Percentiles rank a stretch among this genome's conserved stretches.
Conservation (phyloP, 2,113 vertebrate genomes). For the Embiotoca jacksoni region DNA sequence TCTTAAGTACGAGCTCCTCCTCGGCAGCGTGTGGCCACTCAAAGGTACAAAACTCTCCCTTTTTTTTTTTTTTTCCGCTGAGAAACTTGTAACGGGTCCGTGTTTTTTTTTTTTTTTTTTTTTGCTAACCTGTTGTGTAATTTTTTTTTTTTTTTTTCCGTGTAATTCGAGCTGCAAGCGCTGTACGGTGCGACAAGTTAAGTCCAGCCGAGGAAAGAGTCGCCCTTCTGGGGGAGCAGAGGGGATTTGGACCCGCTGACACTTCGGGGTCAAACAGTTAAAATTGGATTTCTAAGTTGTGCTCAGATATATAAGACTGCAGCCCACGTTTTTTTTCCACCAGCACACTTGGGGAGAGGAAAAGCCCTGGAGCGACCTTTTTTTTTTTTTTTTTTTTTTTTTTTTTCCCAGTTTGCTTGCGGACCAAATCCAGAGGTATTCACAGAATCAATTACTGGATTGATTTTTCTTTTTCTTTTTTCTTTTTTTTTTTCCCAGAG, state of each 20-base stretch:
- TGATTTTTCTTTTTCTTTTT: slow-evolving; percentile 57
- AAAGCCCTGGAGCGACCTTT: slow-evolving; percentile 1
- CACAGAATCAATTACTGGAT: slow-evolving; percentile 64
- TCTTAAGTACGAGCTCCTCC: background rate
- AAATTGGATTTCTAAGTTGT: slow-evolving; percentile 52
- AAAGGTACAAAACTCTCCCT: background rate
- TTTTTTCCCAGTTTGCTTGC: slow-evolving; percentile 22
- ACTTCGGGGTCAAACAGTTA: slow-evolving; percentile 1
- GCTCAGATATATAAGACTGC: slow-evolving; percentile 2
- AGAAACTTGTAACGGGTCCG: slow-evolving; percentile 22
- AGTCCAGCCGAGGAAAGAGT: slow-evolving; percentile 29
- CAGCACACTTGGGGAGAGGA: background rate
- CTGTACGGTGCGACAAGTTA: slow-evolving; percentile 35
- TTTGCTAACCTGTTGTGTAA: slow-evolving; percentile 73
- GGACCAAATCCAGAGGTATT: slow-evolving; percentile 15
- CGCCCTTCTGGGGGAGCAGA: slow-evolving; percentile 6
- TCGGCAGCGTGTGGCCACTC: background rate
- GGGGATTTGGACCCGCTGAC: background rate
- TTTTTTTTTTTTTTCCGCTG: background rate
- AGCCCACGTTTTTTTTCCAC: background rate
- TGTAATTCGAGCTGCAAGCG: slow-evolving; percentile 46
- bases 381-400: background rate
- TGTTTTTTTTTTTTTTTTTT: background rate
- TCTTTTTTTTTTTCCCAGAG: background rate
- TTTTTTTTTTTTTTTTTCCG: slow-evolving; percentile 26